These are phyloP conservation scores for Clarias batrachus DNA, from an alignment of 2,113 vertebrate species.

Conservation along the genomic window DNA sequence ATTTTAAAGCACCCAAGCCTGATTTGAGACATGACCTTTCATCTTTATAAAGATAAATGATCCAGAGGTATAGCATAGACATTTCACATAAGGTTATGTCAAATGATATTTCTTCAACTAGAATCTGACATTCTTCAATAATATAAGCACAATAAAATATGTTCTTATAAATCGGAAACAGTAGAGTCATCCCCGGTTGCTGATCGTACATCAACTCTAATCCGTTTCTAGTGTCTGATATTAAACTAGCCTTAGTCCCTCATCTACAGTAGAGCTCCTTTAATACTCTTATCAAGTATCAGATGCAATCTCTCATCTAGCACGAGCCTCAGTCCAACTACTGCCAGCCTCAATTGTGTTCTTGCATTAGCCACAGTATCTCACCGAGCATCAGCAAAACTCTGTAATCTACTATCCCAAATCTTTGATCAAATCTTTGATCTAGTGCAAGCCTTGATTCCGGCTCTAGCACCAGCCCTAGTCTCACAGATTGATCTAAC, in stretches of 20 bases:
- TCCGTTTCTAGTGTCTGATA: not conserved
- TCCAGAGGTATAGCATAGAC: slow-evolving; percentile 22
- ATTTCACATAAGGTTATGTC: slow-evolving; percentile 32
- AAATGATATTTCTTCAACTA: slow-evolving; percentile 14
- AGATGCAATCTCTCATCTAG: not conserved
- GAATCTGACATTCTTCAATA: slow-evolving; percentile 17
- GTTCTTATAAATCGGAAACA: not conserved
- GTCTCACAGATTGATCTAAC: not conserved
- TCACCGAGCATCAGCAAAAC: not conserved
- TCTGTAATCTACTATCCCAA: too few species aligned
- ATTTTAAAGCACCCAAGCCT: slow-evolving; percentile 26
- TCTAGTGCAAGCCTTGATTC: not conserved
- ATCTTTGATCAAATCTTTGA: not conserved
- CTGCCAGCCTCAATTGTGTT: too few species aligned
- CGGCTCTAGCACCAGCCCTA: not conserved
- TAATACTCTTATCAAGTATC: not conserved
- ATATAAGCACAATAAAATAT: slow-evolving; percentile 13
- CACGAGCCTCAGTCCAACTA: not conserved
- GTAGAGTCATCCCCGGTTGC: too few species aligned
- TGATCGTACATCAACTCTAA: not conserved
- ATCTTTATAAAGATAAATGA: slow-evolving; percentile 35
- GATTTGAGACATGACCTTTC: slow-evolving; percentile 39
- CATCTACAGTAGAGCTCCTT: not conserved
- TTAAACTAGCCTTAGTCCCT: not conserved
- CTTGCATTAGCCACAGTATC: not conserved